Evolutionary conservation across 2,113 vertebrate genomes (phyloP), one percentile per base, ranked within the genome.

Genomic region (Symphodus melops): DNA sequence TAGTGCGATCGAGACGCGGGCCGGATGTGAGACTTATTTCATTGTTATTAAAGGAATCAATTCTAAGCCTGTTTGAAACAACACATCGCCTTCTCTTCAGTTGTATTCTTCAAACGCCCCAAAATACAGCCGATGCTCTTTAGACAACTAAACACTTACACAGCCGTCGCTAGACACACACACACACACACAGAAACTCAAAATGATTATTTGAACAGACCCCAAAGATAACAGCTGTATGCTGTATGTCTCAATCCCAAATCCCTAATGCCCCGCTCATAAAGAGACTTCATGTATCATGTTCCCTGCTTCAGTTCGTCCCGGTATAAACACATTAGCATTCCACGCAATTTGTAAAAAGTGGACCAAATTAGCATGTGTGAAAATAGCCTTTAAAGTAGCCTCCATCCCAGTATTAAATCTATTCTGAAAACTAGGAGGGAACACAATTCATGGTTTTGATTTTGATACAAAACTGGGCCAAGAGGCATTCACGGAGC

Each of bases 401-500:
- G 77, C 66, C 72, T 71, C 65, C 42, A 72, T 78, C 44, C 54
- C 25, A 48, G 68, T 21, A 76, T 81, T 81, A 84, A 88, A 90
- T 87, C 68, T 78, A 68, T 86, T 89, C 88, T 88, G 68, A 53
- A 76, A 84, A 85, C 67, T 52, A 72, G 72, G 48, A 57, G 72
- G 60, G 41, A 42, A 21, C 10, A 42, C 81, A 33, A 33, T 19
- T 28, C 71, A 73, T 20, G 3, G 28, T 33, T 33, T 33, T 33
- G 28, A 56, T 82, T 87, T 62, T 82, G 77, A 85, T 87, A 86
- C 72, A 82, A 81, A 79, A 75, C 56, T 61, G 25, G 37, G 52
- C 72, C 70, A 79, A 68, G 69, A 64, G 59, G 76, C 75, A 89
- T 91, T 83, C 57, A 46, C 64, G 83, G 86, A 88, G 80, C 89